Conservation (phyloP, 2,113 vertebrate species). For the Chionomys nivalis region DNA sequence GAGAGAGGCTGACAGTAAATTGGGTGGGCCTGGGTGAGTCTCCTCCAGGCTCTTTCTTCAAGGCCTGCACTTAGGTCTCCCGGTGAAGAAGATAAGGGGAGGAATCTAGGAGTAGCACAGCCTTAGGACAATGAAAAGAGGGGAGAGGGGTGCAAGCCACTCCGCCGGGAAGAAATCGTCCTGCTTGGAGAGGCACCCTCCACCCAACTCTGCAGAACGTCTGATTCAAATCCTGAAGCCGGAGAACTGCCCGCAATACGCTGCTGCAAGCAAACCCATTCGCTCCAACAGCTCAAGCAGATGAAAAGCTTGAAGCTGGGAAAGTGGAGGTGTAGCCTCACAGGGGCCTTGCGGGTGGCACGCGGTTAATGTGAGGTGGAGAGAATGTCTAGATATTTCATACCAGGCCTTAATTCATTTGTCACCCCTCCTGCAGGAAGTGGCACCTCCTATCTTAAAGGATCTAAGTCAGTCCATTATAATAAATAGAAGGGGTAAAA, state of each 20-base stretch:
- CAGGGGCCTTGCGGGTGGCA: neutral
- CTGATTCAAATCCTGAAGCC: neutral
- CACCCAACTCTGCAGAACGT: neutral
- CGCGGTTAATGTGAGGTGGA: neutral
- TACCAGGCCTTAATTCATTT: neutral
- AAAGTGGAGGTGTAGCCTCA: accelerated
- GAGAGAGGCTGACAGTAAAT: neutral
- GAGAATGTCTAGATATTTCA: neutral
- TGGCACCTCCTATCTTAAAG: neutral
- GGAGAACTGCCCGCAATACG: neutral
- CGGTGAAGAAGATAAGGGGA: neutral
- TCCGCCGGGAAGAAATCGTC: neutral
- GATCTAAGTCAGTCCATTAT: neutral
- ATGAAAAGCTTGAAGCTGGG: neutral
- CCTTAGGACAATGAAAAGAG: neutral
- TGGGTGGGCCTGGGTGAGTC: neutral
- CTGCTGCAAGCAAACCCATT: neutral
- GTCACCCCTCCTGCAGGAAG: neutral
- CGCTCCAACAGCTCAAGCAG: neutral
- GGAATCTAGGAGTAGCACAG: neutral
- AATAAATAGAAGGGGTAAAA: neutral
- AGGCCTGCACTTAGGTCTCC: neutral
- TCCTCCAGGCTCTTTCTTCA: neutral
- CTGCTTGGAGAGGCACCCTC: neutral
- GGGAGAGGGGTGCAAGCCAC: neutral